These are phyloP conservation scores for Araneus ventricosus DNA, from an alignment of 1,140 invertebrate species.

Conservation along the genomic window DNA sequence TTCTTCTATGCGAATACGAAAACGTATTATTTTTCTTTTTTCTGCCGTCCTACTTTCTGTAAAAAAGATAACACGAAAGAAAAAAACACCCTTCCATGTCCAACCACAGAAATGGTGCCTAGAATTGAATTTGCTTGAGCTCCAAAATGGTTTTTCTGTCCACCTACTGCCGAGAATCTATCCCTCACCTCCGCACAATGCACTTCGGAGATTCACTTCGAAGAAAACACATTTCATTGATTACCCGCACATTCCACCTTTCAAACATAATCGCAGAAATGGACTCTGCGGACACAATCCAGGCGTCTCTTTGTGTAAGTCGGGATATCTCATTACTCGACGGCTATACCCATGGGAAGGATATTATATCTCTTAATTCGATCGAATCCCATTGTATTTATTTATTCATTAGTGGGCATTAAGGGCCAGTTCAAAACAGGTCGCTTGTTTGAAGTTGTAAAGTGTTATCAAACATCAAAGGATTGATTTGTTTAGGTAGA, in stretches of 20 bases:
- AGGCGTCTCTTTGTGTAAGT: conserved; percentile 33
- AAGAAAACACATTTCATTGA: conserved; percentile 40
- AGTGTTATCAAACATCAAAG: conserved; percentile 54
- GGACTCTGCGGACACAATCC: conserved; percentile 19
- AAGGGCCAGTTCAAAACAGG: neutral
- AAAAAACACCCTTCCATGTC: too few relatives aligned
- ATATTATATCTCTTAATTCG: conserved; percentile 33
- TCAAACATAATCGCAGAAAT: conserved; percentile 47
- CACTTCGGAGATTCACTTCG: neutral
- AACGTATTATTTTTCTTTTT: too few relatives aligned
- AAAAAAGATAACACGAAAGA: too few relatives aligned
- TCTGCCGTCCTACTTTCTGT: too few relatives aligned
- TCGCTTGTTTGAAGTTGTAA: conserved; percentile 59
- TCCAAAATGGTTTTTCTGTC: neutral
- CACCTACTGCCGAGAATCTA: neutral
- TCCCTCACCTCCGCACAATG: neutral
- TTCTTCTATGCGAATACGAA: too few relatives aligned
- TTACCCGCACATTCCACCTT: conserved; percentile 2
- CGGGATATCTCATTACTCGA: neutral
- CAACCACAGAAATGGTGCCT: neutral
- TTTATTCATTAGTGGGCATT: conserved; percentile 59
- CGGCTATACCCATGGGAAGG: neutral
- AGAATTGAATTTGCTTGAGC: neutral
- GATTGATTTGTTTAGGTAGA: conserved; percentile 43
- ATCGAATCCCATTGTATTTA: conserved; percentile 44